Evolutionary conservation across 2,113 vertebrate genomes (phyloP).

Genomic region (Xyliphius kryptos): DNA sequence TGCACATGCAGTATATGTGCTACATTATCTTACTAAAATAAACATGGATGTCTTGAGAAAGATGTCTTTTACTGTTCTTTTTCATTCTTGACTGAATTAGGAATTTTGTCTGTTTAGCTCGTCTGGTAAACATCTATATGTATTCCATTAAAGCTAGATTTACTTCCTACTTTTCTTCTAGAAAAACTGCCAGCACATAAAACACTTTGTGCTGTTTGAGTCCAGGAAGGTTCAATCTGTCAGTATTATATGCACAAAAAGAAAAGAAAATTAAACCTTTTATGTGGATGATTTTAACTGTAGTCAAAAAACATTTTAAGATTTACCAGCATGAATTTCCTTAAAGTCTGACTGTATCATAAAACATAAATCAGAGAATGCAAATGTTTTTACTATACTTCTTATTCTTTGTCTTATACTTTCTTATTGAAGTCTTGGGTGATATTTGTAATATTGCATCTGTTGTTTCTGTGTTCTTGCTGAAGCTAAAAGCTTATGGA

Average conservation of each 20-base stretch:
- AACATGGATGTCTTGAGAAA: too few species aligned
- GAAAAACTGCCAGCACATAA: constrained; percentile 15
- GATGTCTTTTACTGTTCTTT: constrained; percentile 7
- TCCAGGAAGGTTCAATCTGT: constrained; percentile 22
- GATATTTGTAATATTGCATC: too few species aligned
- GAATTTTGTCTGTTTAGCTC: constrained; percentile 33
- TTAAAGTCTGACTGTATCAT: too few species aligned
- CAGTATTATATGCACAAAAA: background rate
- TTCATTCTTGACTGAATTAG: constrained; percentile 25
- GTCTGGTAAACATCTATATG: constrained; percentile 31
- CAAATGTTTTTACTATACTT: too few species aligned
- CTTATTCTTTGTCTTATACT: too few species aligned
- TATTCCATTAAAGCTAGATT: constrained; percentile 37
- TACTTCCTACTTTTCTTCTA: constrained; percentile 23
- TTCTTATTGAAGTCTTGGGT: too few species aligned
- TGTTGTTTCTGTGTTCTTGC: too few species aligned
- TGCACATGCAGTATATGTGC: too few species aligned
- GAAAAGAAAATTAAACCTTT: background rate
- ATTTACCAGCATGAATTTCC: too few species aligned
- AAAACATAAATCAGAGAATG: too few species aligned
- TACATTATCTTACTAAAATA: too few species aligned
- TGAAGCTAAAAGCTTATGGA: too few species aligned
- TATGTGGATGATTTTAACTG: constrained; percentile 7
- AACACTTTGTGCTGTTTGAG: constrained; percentile 10
- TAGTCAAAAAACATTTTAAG: background rate